These are phyloP conservation scores for Ammodytes dubius DNA, from an alignment of 2,113 vertebrate species.

Conservation along the genomic window DNA sequence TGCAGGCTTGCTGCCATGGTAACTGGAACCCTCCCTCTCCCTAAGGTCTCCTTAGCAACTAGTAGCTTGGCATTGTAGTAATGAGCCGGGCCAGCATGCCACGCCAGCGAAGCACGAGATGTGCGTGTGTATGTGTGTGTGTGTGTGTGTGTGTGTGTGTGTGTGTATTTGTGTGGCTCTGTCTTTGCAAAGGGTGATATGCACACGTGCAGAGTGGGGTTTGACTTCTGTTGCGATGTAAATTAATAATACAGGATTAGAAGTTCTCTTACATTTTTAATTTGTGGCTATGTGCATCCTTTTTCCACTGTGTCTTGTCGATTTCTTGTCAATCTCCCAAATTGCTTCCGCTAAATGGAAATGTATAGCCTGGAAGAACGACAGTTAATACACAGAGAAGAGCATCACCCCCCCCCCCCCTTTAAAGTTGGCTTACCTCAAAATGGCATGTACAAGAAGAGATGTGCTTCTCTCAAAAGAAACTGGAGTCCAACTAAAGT, in stretches of 20 bases:
- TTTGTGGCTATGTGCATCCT: not conserved
- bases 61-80: constrained; percentile 87
- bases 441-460: constrained; percentile 46
- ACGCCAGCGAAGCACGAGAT: constrained; percentile 68
- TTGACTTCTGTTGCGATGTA: constrained; percentile 42
- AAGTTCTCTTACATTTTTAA: constrained; percentile 21
- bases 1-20: constrained; percentile 87
- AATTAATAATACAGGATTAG: constrained; percentile 31
- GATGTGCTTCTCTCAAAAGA: constrained; percentile 37
- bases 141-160: constrained; percentile 51
- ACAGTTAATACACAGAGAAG: not conserved
- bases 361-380: not conserved
- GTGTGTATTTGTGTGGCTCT: constrained; percentile 34
- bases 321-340: constrained; percentile 6
- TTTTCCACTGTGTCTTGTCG: not conserved
- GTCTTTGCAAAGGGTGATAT: constrained; percentile 51
- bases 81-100: constrained; percentile 84
- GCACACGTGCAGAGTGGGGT: constrained; percentile 29
- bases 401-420: not conserved
- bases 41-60: constrained; percentile 88
- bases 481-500: constrained; percentile 34
- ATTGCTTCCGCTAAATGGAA: not conserved
- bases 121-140: constrained; percentile 53
- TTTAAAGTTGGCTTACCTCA: constrained; percentile 35
- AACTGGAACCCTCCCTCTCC: constrained; percentile 88